Percentiles rank a stretch among this genome's conserved stretches.
Evolutionary conservation across 2,113 vertebrate species (phyloP).

Genomic region (Sinocyclocheilus anshuiensis): DNA sequence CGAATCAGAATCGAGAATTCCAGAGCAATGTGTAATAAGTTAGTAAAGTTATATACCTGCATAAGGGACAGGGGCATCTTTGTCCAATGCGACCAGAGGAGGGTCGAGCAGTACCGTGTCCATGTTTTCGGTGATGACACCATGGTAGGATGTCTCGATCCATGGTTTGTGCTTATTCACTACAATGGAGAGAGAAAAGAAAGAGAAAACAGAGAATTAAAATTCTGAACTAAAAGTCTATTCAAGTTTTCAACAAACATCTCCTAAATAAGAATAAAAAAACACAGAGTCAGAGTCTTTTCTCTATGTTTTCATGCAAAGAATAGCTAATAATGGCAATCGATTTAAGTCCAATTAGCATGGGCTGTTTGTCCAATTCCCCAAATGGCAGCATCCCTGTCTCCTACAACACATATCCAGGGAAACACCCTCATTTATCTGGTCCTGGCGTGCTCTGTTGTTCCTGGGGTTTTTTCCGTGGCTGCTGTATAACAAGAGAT

Average conservation of each 20-base stretch:
- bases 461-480: not conserved
- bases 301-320: not conserved
- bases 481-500: slow-evolving; percentile 26
- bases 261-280: not conserved
- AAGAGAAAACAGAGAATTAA: not conserved
- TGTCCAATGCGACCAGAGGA: slow-evolving; percentile 94
- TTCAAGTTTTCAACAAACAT: not conserved
- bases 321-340: not conserved
- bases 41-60: slow-evolving; percentile 80
- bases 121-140: slow-evolving; percentile 94
- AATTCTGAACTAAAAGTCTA: not conserved
- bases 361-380: not conserved
- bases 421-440: slow-evolving; percentile 39
- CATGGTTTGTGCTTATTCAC: slow-evolving; percentile 99
- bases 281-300: not conserved
- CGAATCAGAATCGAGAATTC: not conserved
- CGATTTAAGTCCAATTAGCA: slow-evolving; percentile 1
- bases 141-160: slow-evolving; percentile 97
- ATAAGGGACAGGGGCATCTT: slow-evolving; percentile 91
- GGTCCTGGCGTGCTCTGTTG: not conserved
- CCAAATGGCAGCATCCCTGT: not conserved
- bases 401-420: slow-evolving; percentile 16
- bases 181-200: slow-evolving; percentile 61
- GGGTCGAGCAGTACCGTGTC: slow-evolving; percentile 95
- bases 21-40: not conserved